phyloP scores from a whole-genome alignment of 2,888 invertebrate species.

The Anticlea derivata region DNA sequence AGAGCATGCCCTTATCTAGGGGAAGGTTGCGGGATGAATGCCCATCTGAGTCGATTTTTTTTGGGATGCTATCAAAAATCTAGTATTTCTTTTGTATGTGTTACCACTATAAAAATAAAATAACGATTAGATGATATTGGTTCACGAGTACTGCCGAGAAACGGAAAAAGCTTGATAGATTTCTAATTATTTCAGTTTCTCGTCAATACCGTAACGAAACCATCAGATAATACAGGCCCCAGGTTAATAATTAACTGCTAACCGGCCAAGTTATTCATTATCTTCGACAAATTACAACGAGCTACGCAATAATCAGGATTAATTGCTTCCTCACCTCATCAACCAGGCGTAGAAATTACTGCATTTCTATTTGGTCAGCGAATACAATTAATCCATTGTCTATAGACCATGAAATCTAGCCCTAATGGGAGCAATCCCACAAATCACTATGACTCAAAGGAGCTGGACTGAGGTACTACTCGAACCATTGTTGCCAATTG shows the following conservation, averaged over 20 bases:
- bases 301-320: conserved; percentile 7
- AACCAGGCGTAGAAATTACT: conserved; percentile 7
- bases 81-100: too few species aligned
- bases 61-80: too few species aligned
- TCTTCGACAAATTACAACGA: not conserved
- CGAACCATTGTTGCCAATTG: conserved; percentile 12
- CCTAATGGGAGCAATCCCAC: conserved; percentile 14
- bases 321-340: conserved; percentile 14
- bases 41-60: too few species aligned
- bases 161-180: not conserved
- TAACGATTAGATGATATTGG: too few species aligned
- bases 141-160: too few species aligned
- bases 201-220: too few species aligned
- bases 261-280: not conserved
- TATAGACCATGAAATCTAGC: conserved; percentile 10
- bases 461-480: not conserved
- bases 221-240: not conserved
- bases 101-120: too few species aligned
- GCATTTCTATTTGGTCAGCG: conserved; percentile 12
- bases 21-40: too few species aligned
- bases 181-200: too few species aligned
- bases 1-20: too few species aligned
- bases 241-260: not conserved
- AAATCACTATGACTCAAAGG: conserved; percentile 20
- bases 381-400: conserved; percentile 14